phyloP scores from a whole-genome alignment of 2,113 vertebrate species.

The Buteo buteo region DNA sequence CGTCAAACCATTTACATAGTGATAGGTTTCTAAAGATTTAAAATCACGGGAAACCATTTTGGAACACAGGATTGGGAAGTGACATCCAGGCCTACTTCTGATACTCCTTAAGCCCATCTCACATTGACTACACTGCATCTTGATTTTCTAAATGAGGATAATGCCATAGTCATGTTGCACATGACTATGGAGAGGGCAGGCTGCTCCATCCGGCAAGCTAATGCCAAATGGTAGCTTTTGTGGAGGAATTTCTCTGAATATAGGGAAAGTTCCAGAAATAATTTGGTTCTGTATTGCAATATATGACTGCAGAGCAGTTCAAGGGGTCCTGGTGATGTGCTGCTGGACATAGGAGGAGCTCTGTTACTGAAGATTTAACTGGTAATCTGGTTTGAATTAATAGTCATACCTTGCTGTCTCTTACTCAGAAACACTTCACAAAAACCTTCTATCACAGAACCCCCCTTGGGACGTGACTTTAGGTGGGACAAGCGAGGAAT shows the following conservation, averaged over 20 bases:
- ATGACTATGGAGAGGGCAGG: not conserved
- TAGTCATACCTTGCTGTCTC: not conserved
- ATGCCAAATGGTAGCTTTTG: not conserved
- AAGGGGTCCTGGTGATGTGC: not conserved
- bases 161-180: not conserved
- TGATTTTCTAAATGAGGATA: not conserved
- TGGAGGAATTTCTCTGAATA: not conserved
- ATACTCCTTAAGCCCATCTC: not conserved
- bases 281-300: not conserved
- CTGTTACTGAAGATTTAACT: not conserved
- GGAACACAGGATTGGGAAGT: not conserved
- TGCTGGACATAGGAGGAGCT: not conserved
- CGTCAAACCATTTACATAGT: not conserved
- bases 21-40: not conserved
- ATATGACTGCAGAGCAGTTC: not conserved
- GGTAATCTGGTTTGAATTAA: not conserved
- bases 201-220: not conserved
- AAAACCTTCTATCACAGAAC: not conserved
- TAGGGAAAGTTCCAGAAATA: not conserved
- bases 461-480: not conserved
- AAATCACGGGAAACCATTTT: not conserved
- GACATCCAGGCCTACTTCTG: not conserved
- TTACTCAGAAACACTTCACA: not conserved
- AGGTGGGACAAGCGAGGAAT: not conserved
- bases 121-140: rapidly evolving